Evolutionary conservation across 2,797 vertebrate species (phyloP), one percentile per base, ranked within the genome.

Genomic region (Acanthis flammea): DNA sequence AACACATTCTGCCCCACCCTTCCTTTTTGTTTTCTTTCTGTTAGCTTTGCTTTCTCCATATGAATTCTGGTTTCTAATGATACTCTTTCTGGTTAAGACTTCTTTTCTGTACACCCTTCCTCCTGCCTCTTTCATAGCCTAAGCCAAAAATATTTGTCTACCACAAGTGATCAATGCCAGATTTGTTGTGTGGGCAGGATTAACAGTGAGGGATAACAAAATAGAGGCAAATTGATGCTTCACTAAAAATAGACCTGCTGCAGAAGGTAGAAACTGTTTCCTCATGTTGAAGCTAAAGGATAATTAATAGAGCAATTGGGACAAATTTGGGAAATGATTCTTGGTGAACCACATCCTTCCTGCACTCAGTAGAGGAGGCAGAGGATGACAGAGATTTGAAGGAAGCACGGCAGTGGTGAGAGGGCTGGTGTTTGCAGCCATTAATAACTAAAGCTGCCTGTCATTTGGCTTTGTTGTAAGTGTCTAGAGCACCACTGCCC

Each of bases 321-420:
- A 91, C 86, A 72, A 92, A 92, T 96, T 92, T 92, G 94, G 90
- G 73, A 93, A 96, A 95, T 80, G 42, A 57, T 83, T 90, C 70
- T 93, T 93, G 97, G 96, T 95, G 91, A 97, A 96, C 97, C 97
- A 97, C 96, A 97, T 97, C 97, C 96, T 97, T 97, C 95, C 95
- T 39, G 14, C 3, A 17, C 67, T 94, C 73, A 51, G 75, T 54
- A 73, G 63, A 90, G 68, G 55, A 87, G 82, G 80, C 71, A 89
- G 84, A 45, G 63, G 81, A 83, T 53, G 75, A 84, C 22, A 54
- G 6, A 57, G 78, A 76, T 90, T 41, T 39, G 76, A 74, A 75
- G 66, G 37, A 67, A 92, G 76, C 25, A 0, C 60, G 88, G 88
- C 79, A 31, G 80, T 60, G 91, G 27, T 62, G 53, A 90, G 92